Conservation (phyloP, 2,797 vertebrate species). For the Coranthus polyacanthus region DNA sequence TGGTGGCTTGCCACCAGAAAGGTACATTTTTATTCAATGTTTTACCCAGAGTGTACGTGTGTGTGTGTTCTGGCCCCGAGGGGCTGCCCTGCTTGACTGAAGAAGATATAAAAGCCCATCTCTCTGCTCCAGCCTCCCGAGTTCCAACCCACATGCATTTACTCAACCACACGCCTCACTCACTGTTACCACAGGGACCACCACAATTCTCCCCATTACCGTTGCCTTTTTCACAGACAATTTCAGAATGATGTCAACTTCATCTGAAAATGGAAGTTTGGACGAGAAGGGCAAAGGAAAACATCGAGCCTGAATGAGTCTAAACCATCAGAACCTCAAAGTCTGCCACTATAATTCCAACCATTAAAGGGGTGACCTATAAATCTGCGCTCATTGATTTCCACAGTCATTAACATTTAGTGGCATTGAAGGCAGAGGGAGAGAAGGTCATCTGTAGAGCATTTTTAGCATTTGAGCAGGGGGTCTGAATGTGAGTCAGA, state of each 20-base stretch:
- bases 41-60: constrained; percentile 20
- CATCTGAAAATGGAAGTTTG: constrained; percentile 39
- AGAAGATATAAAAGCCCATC: constrained; percentile 68
- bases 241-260: constrained; percentile 55
- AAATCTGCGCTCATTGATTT: constrained; percentile 61
- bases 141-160: constrained; percentile 58
- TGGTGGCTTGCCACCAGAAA: constrained; percentile 51
- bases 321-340: constrained; percentile 7
- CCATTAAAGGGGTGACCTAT: constrained; percentile 57
- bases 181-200: constrained; percentile 55
- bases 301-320: constrained; percentile 16
- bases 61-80: constrained; percentile 42
- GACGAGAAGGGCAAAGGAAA: constrained; percentile 20
- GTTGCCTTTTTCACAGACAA: constrained; percentile 53
- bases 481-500: constrained; percentile 26
- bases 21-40: constrained; percentile 34
- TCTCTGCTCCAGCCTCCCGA: constrained; percentile 27
- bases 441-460: constrained; percentile 70
- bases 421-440: constrained; percentile 31
- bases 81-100: constrained; percentile 53
- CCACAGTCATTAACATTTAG: constrained; percentile 64
- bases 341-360: constrained; percentile 59
- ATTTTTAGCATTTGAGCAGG: constrained; percentile 32
- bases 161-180: constrained; percentile 49
- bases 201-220: constrained; percentile 53